These are phyloP conservation scores for Prosopocoilus inquinatus DNA, from an alignment of 2,888 invertebrate genomes.

Conservation along the genomic window DNA sequence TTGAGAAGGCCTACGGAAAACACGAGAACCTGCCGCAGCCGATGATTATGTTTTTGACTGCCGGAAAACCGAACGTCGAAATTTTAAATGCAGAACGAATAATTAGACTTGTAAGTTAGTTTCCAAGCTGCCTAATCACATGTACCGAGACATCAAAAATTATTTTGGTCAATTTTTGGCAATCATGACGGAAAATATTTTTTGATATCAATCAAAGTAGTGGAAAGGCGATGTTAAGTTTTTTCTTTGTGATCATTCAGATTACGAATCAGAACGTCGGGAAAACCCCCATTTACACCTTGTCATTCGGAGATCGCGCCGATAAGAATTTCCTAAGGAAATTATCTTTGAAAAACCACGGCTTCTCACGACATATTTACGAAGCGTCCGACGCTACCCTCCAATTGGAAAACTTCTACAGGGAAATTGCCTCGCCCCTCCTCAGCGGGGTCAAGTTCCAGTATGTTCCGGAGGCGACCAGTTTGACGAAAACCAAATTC, in stretches of 20 bases:
- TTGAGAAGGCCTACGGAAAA: constrained; percentile 28
- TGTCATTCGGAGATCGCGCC: constrained; percentile 71
- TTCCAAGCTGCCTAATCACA: too few relatives aligned
- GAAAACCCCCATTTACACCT: constrained; percentile 56
- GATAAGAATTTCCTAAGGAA: constrained; percentile 66
- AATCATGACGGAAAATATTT: too few relatives aligned
- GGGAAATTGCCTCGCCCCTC: constrained; percentile 67
- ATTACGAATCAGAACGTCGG: constrained; percentile 44
- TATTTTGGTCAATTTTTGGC: too few relatives aligned
- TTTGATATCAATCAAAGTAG: too few relatives aligned
- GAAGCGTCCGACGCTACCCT: constrained; percentile 67
- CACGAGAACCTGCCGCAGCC: constrained; percentile 53
- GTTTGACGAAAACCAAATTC: constrained; percentile 57
- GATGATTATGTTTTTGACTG: constrained; percentile 65
- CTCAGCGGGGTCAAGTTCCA: constrained; percentile 64
- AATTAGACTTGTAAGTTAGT: constrained; percentile 50
- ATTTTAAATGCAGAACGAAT: constrained; percentile 57
- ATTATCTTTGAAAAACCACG: constrained; percentile 63
- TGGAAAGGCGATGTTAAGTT: too few relatives aligned
- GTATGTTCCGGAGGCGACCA: constrained; percentile 60
- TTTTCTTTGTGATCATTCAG: too few relatives aligned
- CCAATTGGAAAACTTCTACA: constrained; percentile 67
- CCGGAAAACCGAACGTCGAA: constrained; percentile 66
- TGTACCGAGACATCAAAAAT: too few relatives aligned
- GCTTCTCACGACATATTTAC: constrained; percentile 69